These are phyloP conservation scores for Apeira syringaria DNA, from an alignment of 2,888 invertebrate species.

Conservation along the genomic window DNA sequence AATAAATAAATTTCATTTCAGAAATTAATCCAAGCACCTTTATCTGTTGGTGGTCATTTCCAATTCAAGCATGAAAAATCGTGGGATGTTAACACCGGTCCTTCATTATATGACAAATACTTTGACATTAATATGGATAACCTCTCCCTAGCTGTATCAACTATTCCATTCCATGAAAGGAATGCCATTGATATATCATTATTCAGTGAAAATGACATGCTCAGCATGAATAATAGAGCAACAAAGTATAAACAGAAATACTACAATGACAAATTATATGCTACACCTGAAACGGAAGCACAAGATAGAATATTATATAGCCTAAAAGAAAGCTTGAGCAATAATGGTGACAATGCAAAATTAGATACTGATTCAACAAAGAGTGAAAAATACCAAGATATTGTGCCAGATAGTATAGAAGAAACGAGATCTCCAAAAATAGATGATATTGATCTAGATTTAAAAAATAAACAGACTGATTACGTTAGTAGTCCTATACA, in stretches of 20 bases:
- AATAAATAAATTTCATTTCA: slow-evolving; percentile 52
- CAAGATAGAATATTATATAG: slow-evolving; percentile 52
- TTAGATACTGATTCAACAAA: slow-evolving; percentile 11
- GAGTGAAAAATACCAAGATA: slow-evolving; percentile 10
- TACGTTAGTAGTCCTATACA: slow-evolving; percentile 5
- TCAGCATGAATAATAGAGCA: slow-evolving; percentile 67
- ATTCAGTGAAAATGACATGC: slow-evolving; percentile 62
- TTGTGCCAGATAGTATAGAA: slow-evolving; percentile 6
- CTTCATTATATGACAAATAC: slow-evolving; percentile 71
- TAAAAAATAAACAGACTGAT: slow-evolving; percentile 15
- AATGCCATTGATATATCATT: slow-evolving; percentile 54
- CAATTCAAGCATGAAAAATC: slow-evolving; percentile 80
- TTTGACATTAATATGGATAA: slow-evolving; percentile 70
- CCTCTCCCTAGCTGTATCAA: slow-evolving; percentile 58
- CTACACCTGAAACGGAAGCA: slow-evolving; percentile 58
- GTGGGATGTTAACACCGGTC: slow-evolving; percentile 63
- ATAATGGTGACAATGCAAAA: slow-evolving; percentile 22
- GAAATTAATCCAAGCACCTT: slow-evolving; percentile 68
- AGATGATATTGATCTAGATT: slow-evolving; percentile 26
- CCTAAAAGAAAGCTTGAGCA: slow-evolving; percentile 34
- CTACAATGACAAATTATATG: slow-evolving; percentile 59
- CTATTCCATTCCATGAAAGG: slow-evolving; percentile 72
- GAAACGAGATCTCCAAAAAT: slow-evolving; percentile 15
- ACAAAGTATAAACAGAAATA: slow-evolving; percentile 69
- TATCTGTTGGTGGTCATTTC: slow-evolving; percentile 73